These are phyloP conservation scores for Sphecodes monilicornis DNA, from an alignment of 2,888 invertebrate genomes.

Conservation along the genomic window DNA sequence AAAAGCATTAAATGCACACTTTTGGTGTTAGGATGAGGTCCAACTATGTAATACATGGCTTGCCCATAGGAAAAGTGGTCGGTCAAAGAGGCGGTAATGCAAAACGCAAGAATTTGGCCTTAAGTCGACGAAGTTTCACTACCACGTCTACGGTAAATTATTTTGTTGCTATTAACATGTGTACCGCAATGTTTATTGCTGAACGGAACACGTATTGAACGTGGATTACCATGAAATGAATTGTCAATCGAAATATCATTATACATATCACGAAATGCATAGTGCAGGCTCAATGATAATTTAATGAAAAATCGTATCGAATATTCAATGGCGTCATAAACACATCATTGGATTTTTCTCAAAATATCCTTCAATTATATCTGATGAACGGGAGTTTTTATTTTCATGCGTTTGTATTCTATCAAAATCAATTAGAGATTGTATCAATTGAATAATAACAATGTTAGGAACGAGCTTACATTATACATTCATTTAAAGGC, in stretches of 20 bases:
- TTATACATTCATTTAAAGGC: background rate
- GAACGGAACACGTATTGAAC: constrained; percentile 38
- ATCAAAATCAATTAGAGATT: background rate
- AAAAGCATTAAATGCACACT: too few species aligned
- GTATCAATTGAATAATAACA: background rate
- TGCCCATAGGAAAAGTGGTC: constrained; percentile 51
- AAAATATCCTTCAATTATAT: background rate
- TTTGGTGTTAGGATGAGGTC: constrained; percentile 12
- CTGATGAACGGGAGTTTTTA: background rate
- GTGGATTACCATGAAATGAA: constrained; percentile 61
- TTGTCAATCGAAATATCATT: constrained; percentile 59
- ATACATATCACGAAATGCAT: background rate
- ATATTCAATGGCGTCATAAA: background rate
- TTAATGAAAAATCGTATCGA: background rate
- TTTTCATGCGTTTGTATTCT: background rate
- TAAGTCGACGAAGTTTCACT: constrained; percentile 46
- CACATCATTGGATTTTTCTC: background rate
- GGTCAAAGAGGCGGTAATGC: constrained; percentile 35
- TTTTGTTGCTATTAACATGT: constrained; percentile 64
- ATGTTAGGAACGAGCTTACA: background rate
- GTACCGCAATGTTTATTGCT: constrained; percentile 66
- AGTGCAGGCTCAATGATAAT: background rate
- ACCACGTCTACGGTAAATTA: constrained; percentile 62
- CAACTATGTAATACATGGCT: constrained; percentile 45
- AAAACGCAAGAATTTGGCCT: constrained; percentile 46